These are phyloP conservation scores for Haliclona indistincta DNA, from an alignment of 37 sponge, comb jelly and placozoan genomes.

Conservation along the genomic window DNA sequence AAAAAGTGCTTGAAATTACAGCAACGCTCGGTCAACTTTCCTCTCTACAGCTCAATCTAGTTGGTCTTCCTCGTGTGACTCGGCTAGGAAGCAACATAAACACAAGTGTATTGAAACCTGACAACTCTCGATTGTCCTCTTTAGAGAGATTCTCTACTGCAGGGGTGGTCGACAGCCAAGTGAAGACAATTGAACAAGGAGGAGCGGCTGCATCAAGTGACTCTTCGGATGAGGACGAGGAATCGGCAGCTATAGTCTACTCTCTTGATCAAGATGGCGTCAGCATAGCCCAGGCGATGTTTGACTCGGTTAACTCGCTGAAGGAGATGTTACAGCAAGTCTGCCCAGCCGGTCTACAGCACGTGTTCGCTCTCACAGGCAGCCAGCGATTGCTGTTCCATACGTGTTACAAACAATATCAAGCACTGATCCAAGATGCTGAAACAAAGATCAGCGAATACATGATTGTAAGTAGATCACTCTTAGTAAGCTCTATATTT, in stretches of 20 bases:
- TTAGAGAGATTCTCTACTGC: no score
- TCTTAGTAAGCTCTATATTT: no score
- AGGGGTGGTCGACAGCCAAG: no score
- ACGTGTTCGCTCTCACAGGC: slow-evolving; percentile 35
- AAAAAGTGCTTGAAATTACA: slow-evolving; percentile 41
- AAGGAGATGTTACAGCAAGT: neutral
- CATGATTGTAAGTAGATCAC: slow-evolving; percentile 47
- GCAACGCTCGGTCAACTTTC: slow-evolving; percentile 51
- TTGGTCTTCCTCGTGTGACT: slow-evolving; percentile 61
- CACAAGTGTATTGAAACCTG: no score
- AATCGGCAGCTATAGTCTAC: neutral
- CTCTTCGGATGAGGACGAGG: neutral
- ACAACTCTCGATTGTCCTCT: no score
- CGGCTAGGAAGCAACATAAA: no score
- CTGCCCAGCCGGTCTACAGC: slow-evolving; percentile 7
- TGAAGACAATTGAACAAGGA: no score
- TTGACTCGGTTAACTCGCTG: neutral
- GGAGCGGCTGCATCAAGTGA: neutral
- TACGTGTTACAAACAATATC: slow-evolving; percentile 11
- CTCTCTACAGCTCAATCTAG: slow-evolving; percentile 5
- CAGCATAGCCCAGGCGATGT: slow-evolving; percentile 37
- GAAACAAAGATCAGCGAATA: slow-evolving; percentile 55
- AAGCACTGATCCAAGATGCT: slow-evolving; percentile 11
- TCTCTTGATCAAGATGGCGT: slow-evolving; percentile 7
- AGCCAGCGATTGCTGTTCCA: slow-evolving; percentile 14